Conservation (phyloP, 2,113 vertebrate genomes). For the Pavo muticus region DNA sequence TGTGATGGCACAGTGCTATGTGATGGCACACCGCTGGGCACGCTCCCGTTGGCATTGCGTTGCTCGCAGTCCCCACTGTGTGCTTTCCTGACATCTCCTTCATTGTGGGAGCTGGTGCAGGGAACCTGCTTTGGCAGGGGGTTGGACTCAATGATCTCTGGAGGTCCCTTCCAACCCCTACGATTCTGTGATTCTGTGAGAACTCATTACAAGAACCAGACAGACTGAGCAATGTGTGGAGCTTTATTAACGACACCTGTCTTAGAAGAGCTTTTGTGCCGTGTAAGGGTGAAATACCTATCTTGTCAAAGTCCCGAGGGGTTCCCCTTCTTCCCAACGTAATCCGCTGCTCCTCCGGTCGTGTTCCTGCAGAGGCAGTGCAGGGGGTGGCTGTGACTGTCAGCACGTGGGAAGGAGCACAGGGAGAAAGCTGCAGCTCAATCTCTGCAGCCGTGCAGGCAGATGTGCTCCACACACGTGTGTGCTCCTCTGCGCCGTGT, state of each 20-base stretch:
- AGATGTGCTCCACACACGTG: rapidly evolving
- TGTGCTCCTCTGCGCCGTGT: rapidly evolving
- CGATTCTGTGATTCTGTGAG: background rate
- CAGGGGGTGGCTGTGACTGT: background rate
- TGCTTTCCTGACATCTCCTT: background rate
- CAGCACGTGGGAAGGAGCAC: background rate
- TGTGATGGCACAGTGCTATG: rapidly evolving
- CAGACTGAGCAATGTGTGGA: background rate
- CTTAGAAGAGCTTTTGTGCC: background rate
- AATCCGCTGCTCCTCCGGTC: background rate
- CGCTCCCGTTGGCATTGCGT: background rate
- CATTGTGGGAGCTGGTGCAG: background rate
- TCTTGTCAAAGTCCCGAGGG: background rate
- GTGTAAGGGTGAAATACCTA: background rate
- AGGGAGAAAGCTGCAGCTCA: background rate
- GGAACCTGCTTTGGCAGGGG: no score
- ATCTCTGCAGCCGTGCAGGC: background rate
- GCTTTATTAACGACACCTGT: background rate
- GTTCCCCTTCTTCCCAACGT: background rate
- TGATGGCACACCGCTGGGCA: rapidly evolving
- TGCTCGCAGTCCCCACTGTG: background rate
- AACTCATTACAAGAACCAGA: background rate
- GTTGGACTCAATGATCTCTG: no score
- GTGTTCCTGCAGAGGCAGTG: rapidly evolving
- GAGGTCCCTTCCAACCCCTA: no score